Evolutionary conservation across 2,888 invertebrate genomes (phyloP).

Genomic region (Caenorhabditis plicata): DNA sequence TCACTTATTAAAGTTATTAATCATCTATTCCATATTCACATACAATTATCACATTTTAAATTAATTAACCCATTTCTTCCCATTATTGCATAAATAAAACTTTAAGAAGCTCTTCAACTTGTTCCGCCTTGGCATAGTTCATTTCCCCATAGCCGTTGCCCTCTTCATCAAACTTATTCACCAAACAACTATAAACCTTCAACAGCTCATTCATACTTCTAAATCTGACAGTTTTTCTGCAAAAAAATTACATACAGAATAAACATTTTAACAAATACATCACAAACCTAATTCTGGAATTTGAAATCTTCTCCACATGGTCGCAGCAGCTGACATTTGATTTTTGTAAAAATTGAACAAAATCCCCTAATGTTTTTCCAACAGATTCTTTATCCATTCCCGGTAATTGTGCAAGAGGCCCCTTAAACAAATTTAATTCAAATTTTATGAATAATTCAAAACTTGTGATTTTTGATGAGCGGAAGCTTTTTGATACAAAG

Average conservation of each 20-base stretch:
- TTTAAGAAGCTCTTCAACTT: slow-evolving; percentile 5
- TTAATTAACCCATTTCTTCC: too few species aligned
- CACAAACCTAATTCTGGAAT: slow-evolving; percentile 42
- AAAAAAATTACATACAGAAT: background rate
- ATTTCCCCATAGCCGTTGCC: slow-evolving; percentile 6
- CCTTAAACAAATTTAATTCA: slow-evolving; percentile 26
- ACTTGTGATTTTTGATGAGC: slow-evolving; percentile 76
- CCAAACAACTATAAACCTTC: slow-evolving; percentile 1
- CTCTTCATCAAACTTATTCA: slow-evolving; percentile 2
- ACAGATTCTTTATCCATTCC: slow-evolving; percentile 53
- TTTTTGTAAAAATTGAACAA: slow-evolving; percentile 49
- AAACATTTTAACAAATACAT: background rate
- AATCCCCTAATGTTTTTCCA: slow-evolving; percentile 31
- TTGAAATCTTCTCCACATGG: slow-evolving; percentile 53
- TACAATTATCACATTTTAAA: too few species aligned
- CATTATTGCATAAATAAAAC: slow-evolving; percentile 6
- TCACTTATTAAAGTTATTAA: too few species aligned
- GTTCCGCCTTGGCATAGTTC: slow-evolving; percentile 2
- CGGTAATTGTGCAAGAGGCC: slow-evolving; percentile 55
- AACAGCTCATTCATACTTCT: slow-evolving; percentile 5
- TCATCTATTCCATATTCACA: too few species aligned
- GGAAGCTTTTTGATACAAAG: slow-evolving; percentile 87
- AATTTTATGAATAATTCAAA: background rate
- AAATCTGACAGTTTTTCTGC: slow-evolving; percentile 5
- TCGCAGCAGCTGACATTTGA: slow-evolving; percentile 52